Base-by-base conservation (phyloP, 1,140 invertebrate genomes). In the Panagrolaimus sp. region DNA sequence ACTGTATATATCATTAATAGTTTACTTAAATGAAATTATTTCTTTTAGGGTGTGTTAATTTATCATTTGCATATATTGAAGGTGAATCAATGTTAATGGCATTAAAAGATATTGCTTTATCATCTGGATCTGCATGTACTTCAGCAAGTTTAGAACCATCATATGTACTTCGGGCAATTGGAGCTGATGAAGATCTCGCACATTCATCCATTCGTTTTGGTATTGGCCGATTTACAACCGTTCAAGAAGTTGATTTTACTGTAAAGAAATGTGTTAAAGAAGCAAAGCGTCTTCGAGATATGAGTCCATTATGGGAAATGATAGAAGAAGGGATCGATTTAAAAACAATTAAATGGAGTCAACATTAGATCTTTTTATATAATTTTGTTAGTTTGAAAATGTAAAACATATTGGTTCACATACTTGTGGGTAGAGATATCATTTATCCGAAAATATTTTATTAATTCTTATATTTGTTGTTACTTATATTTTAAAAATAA, bases 241-340 rank as follows among this genome's bases (percentile, higher is more conserved):
- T 91, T 67, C 91, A 73, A 77, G 96, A 98, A 86, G 88, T 99
- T 2, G 92, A 98, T 83, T 98, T 92, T 78, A 96, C 93, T 27
- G 91, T 90, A 2, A 87, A 92, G 62, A 91, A 90, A 83, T 93
- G 91, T 76, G 92, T 98, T 62, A 86, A 89, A 74, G 91, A 98
- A 84, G 93, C 96, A 1, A 89, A 89, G 73, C 86, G 91, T 72
- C 87, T 99, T 45, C 87, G 96, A 73, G 93, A 96, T 83, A 96
- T 99, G 93, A 96, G 93, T 83, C 96, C 96, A 5, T 85, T 99
- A 0, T 99, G 96, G 96, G 96, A 99, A 84, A 98, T 99, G 96
- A 90, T 96, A 13, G 90, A 98, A 85, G 95, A 98, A 85, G 96
- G 96, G 61, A 89, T 98, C 63, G 96, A 99, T 84, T 84, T 98